These are phyloP conservation scores for mouse (Mus musculus) DNA, from an alignment of 2,113 vertebrate genomes.

Conservation along the genomic window GRCm39 chr9:86476001-86476500, in stretches of 20 bases:
- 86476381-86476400: background rate
- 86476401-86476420: background rate
- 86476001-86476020: background rate
- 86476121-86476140: background rate
- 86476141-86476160: background rate
- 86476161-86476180: background rate
- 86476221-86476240: slow-evolving; percentile 19
- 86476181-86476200: background rate
- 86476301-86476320: background rate
- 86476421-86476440: background rate
- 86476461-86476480: background rate
- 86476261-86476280: slow-evolving; percentile 1
- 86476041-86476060: too few relatives aligned
- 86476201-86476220: background rate
- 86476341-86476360: background rate
- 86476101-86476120: background rate
- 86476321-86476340: background rate
- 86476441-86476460: background rate
- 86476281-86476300: background rate
- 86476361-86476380: background rate
- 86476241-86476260: background rate
- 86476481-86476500: slow-evolving; percentile 88
- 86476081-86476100: background rate
- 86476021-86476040: background rate
- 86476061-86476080: background rate